Evolutionary conservation across 2,888 invertebrate species (phyloP), one percentile per base, ranked within the genome.

Genomic region (Chloromyia formosa): DNA sequence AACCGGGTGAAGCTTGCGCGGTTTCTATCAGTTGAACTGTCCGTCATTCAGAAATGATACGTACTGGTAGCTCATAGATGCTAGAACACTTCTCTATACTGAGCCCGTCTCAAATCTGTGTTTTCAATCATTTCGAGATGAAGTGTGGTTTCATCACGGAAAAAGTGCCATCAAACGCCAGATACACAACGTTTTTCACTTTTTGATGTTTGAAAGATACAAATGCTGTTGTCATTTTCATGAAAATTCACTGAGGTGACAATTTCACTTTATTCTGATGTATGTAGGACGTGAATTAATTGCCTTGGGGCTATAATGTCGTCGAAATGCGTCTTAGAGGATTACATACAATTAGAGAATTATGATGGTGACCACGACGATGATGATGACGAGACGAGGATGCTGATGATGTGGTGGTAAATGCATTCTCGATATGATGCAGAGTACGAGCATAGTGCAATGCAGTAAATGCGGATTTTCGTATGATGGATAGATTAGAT

Each of bases 221-320:
- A 62, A 40, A 62, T 66, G 23, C 20, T 22, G 66, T 53, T 49
- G 49, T 49, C 49, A n/a, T 1, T n/a, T 12, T n/a, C 3, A n/a
- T 49, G 49, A 22, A 16, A 49, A 14, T 49, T 56, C 54, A 69
- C 35, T 69, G 56, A 35, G 54, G 56, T 56, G 56, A 27, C 54
- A 54, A 54, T 40, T 69, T 69, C n/a, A 56, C 69, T 45, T 27
- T 16, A 27, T 56, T 69, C 56, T 72, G 72, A 45, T 72, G 72
- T 14, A 72, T 54, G 72, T 60, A 72, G 60, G 72, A 60, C 60
- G 60, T 22, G 60, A 60, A 72, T 72, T 72, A 72, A 72, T 72
- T 60, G 72, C 60, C 58, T 72, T n/a, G 73, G 69, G 73, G 66
- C 54, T n/a, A 49, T n/a, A 35, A 35, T 35, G 68, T 73, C 75